phyloP scores from a whole-genome alignment of 2,113 vertebrate species.

The Campylomormyrus numenius region DNA sequence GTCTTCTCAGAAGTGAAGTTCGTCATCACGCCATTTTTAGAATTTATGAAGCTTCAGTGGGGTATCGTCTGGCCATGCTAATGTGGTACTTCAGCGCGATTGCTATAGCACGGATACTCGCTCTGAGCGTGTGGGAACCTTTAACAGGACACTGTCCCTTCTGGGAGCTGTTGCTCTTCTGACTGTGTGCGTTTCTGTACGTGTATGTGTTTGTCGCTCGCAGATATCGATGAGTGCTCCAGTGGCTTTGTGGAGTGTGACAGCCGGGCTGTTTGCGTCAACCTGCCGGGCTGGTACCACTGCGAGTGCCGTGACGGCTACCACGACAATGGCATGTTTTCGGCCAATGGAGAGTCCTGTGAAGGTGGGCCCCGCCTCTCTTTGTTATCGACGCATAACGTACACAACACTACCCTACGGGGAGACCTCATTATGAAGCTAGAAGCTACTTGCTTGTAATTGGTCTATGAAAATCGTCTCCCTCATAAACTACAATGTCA shows the following conservation, averaged over 20 bases:
- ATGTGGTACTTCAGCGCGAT: not conserved
- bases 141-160: too few relatives aligned
- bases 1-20: not conserved
- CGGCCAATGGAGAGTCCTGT: conserved; percentile 87
- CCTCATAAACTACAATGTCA: not conserved
- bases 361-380: conserved; percentile 72
- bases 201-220: conserved; percentile 28
- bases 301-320: conserved; percentile 96
- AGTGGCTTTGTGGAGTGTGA: conserved; percentile 93
- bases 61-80: not conserved
- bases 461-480: not conserved
- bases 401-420: not conserved
- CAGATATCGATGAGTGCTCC: conserved; percentile 94
- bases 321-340: conserved; percentile 96
- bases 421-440: not conserved
- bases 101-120: not conserved
- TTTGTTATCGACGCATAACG: not conserved
- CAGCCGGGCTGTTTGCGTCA: conserved; percentile 88
- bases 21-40: not conserved
- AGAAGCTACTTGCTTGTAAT: not conserved
- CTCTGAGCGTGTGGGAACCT: not conserved
- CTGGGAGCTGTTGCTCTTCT: not conserved
- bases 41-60: not conserved
- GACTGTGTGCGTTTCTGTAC: conserved; percentile 10
- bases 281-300: conserved; percentile 98